Percentiles rank a stretch among this genome's conserved stretches.
phyloP scores from a whole-genome alignment of 2,797 vertebrate genomes.

The Epinephelus malabaricus region DNA sequence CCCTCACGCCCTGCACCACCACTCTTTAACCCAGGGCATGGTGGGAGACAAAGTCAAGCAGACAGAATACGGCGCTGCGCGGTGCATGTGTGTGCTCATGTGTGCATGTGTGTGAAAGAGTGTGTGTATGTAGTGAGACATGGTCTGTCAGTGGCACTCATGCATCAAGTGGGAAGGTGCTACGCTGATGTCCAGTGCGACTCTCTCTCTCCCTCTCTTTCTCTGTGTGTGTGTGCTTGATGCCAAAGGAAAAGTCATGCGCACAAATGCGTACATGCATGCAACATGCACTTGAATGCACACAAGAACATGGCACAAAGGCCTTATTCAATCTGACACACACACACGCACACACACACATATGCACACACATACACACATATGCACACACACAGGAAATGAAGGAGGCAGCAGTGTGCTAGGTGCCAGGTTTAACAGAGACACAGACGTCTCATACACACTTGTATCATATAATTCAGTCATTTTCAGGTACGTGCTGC shows the following conservation, averaged over 20 bases:
- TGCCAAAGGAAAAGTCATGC: constrained; percentile 56
- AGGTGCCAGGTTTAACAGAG: constrained; percentile 13
- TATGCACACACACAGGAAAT: constrained; percentile 20
- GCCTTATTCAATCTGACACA: constrained; percentile 55
- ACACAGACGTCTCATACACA: neutral
- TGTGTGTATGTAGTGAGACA: constrained; percentile 36
- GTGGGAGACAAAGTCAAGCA: constrained; percentile 80
- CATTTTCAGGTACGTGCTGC: neutral
- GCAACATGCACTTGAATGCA: constrained; percentile 59
- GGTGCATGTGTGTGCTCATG: constrained; percentile 35
- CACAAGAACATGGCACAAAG: constrained; percentile 32
- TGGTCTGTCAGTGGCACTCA: constrained; percentile 63
- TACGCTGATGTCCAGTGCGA: constrained; percentile 69
- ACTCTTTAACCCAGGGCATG: constrained; percentile 75
- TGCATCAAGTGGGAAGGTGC: constrained; percentile 70
- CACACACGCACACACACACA: constrained; percentile 19
- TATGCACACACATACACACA: constrained; percentile 20
- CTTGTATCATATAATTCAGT: neutral
- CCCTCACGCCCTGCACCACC: constrained; percentile 46
- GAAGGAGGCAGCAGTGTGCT: constrained; percentile 24
- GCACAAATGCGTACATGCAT: constrained; percentile 47
- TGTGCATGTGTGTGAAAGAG: constrained; percentile 1
- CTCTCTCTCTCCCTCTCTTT: constrained; percentile 31
- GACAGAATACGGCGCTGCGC: constrained; percentile 47
- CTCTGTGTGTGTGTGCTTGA: constrained; percentile 16